phyloP scores from a whole-genome alignment of 2,113 vertebrate species.

The human region GRCh38 chr1:102502501-102503000 shows the following conservation, averaged over 20 bases:
- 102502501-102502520: neutral
- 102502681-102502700: neutral
- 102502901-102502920: neutral
- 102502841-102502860: neutral
- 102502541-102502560: neutral
- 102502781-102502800: neutral
- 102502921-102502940: neutral
- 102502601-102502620: neutral
- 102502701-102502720: neutral
- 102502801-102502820: neutral
- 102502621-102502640: slow-evolving; percentile 7
- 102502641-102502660: neutral
- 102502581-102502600: neutral
- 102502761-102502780: neutral
- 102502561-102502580: slow-evolving; percentile 8
- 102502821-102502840: neutral
- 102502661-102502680: neutral
- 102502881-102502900: neutral
- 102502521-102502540: neutral
- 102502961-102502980: neutral
- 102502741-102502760: neutral
- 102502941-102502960: neutral
- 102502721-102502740: neutral
- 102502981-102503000: neutral
- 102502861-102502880: neutral